A percentile compares a stretch with the other conserved stretches of the same genome.
Evolutionary conservation across 2,888 invertebrate genomes (phyloP).

Genomic region (Nomada hirtipes): DNA sequence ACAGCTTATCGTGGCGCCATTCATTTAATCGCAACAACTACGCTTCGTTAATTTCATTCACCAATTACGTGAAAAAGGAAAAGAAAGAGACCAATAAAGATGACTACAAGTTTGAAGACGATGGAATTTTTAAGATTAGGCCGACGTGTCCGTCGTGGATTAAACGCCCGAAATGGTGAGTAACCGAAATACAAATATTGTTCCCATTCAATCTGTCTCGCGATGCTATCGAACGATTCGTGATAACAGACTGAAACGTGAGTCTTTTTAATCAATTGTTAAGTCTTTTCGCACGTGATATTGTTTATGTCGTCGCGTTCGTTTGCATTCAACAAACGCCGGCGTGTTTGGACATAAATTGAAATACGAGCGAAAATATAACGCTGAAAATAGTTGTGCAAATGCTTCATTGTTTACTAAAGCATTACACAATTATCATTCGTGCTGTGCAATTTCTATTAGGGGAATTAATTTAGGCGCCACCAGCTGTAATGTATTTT

Average conservation of each 20-base stretch:
- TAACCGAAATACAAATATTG: constrained; percentile 32
- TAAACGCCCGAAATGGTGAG: constrained; percentile 75
- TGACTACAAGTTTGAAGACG: constrained; percentile 71
- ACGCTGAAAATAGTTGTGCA: background rate
- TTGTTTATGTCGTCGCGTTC: constrained; percentile 19
- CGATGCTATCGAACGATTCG: constrained; percentile 29
- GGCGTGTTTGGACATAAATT: background rate
- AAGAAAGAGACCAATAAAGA: constrained; percentile 24
- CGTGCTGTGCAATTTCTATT: no score
- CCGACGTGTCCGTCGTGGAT: constrained; percentile 68
- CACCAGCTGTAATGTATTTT: no score
- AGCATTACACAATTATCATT: background rate
- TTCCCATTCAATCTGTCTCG: constrained; percentile 19
- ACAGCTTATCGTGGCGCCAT: constrained; percentile 12
- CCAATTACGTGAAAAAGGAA: background rate
- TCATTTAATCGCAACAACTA: background rate
- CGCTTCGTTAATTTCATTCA: background rate
- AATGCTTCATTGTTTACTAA: background rate
- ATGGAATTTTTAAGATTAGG: constrained; percentile 72
- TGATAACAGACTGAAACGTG: constrained; percentile 46
- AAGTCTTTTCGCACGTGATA: constrained; percentile 35
- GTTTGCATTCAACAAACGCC: background rate
- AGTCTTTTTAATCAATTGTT: constrained; percentile 19
- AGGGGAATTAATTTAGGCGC: background rate
- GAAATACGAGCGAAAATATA: background rate